These are phyloP conservation scores for Chamaedrilus cognettii DNA, from an alignment of 2,888 invertebrate genomes.

Conservation along the genomic window DNA sequence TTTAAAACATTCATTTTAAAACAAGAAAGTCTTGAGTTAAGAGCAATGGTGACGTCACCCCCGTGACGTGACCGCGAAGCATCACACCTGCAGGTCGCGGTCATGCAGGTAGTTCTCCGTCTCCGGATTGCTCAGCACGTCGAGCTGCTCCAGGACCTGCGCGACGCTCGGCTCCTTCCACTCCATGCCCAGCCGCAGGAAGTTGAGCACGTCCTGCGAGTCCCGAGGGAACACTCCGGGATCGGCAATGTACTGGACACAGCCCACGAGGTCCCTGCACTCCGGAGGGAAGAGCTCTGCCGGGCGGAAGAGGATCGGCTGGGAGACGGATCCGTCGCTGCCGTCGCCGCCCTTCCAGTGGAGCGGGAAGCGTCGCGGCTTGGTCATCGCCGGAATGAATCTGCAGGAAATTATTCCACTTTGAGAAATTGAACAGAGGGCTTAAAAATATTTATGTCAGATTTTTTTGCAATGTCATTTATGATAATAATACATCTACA, in stretches of 20 bases:
- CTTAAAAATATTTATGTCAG: too few species aligned
- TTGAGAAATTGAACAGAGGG: too few species aligned
- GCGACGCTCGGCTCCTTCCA: conserved; percentile 29
- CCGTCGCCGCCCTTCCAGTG: conserved; percentile 27
- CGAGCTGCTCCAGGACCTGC: conserved; percentile 36
- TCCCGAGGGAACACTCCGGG: conserved; percentile 30
- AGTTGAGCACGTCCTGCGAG: conserved; percentile 21
- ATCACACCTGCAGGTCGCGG: conserved; percentile 12
- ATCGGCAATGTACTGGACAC: conserved; percentile 31
- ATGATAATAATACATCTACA: too few species aligned
- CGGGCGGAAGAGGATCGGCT: conserved; percentile 26
- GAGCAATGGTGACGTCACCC: too few species aligned
- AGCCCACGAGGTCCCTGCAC: conserved; percentile 30
- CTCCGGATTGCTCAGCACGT: conserved; percentile 29
- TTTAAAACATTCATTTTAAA: too few species aligned
- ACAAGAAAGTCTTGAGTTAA: too few species aligned
- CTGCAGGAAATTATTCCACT: too few species aligned
- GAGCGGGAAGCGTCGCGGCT: conserved; percentile 31
- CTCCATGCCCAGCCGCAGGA: conserved; percentile 29
- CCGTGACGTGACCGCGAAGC: too few species aligned
- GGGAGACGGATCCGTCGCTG: too few species aligned
- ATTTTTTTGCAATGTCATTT: too few species aligned
- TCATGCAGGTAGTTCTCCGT: conserved; percentile 21
- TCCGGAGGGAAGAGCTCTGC: conserved; percentile 28
- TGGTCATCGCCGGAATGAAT: conserved; percentile 32